Evolutionary conservation across 2,113 vertebrate species (phyloP).

Genomic region (Entelurus aequoreus): DNA sequence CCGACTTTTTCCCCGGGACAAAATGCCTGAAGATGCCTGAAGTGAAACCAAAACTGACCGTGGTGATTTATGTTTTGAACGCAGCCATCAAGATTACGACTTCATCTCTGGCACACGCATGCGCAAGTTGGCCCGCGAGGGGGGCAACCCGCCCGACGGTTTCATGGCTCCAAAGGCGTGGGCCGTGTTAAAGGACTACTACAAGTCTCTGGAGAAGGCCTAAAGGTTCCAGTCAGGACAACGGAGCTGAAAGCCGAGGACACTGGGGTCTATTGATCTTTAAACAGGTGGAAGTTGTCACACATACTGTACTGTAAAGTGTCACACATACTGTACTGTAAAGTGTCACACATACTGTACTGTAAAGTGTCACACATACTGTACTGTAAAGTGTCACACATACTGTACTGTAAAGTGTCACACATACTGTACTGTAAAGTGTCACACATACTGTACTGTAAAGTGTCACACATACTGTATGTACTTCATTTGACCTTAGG

Average conservation of each 20-base stretch:
- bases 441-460: too few relatives aligned
- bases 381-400: too few relatives aligned
- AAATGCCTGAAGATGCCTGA: not conserved
- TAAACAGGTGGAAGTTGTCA: constrained; percentile 31
- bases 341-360: too few relatives aligned
- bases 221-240: constrained; percentile 50
- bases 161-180: constrained; percentile 97
- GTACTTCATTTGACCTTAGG: too few relatives aligned
- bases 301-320: constrained; percentile 48
- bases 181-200: constrained; percentile 91
- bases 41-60: not conserved
- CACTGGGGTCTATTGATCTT: constrained; percentile 11
- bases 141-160: constrained; percentile 89
- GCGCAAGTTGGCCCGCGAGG: constrained; percentile 91
- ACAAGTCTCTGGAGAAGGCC: constrained; percentile 88
- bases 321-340: constrained; percentile 20
- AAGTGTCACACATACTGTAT: too few relatives aligned
- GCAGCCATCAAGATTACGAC: constrained; percentile 91
- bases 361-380: constrained; percentile 52
- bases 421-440: too few relatives aligned
- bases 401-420: too few relatives aligned
- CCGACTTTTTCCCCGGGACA: too few relatives aligned
- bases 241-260: constrained; percentile 4
- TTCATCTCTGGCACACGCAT: constrained; percentile 98
- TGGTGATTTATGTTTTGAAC: not conserved